Base-by-base conservation (phyloP, 2,888 invertebrate species). In the Ennomos erosarius region DNA sequence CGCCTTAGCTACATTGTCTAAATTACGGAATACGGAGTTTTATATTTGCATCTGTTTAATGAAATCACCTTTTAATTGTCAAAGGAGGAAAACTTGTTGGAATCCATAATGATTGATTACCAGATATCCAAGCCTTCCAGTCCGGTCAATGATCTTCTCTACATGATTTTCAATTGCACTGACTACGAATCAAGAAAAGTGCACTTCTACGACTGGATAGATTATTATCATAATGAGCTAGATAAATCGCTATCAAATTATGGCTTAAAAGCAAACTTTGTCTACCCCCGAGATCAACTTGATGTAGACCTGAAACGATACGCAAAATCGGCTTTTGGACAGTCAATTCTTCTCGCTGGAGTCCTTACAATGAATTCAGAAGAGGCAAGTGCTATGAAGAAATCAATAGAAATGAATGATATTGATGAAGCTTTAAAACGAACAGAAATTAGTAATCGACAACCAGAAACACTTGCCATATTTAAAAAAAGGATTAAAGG, bases 81-180 rank as follows among this genome's bases (percentile, higher is more conserved):
- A 26, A 71, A 79, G 78, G 67, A 56, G 1, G 68, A 71, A 0
- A 55, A 47, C 8, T 59, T 73, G 6, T 48, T 62, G 0, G 62
- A 69, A 12, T 67, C 68, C 3, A 64, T 78, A 4, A 67, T 79
- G 60, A 77, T 81, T n/a, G 78, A 81, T 54, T 81, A 79, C 48
- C 79, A 81, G 53, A 3, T 73, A 0, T 59, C 75, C 0, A 67
- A 58, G 13, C 67, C 68, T 34, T 57, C 57, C 5, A 69, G 59
- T 12, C 79, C 79, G 9, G 74, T 64, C 1, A 40, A 38, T n/a
- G 81, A 81, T 34, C 12, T 81, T 0, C 58, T 71, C 0, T 74
- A 74, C 61, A 64, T 78, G 51, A 64, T 78, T 8, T 72, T 78
- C 36, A 75, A 67, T 59, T 73, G 79, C 58, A 75, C 75, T 5